Evolutionary conservation across 2,113 vertebrate species (phyloP), one percentile per base, ranked within the genome.

Genomic region (Tychaedon coryphoeus): DNA sequence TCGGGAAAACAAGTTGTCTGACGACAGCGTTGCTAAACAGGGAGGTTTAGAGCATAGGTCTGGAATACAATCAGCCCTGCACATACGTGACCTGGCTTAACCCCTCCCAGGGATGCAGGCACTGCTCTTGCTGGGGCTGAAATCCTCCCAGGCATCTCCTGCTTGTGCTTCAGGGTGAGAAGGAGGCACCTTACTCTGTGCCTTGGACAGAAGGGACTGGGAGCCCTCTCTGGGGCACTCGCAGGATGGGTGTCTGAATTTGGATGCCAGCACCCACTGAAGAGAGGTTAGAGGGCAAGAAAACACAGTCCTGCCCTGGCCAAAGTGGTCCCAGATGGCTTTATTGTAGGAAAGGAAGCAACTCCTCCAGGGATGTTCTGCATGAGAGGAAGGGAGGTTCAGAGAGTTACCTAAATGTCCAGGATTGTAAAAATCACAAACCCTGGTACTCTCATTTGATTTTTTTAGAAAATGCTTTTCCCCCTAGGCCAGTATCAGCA

Each of bases 1-100:
- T 96, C 19, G 50, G 78, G 93, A 97, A 98, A 97, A 97, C 96
- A 96, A 96, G 96, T 85, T 86, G 88, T 94, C 88, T 96, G 97
- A 98, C 75, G 93, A 96, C 94, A 97, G 91, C 28, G 66, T 94
- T 93, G 92, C 94, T 94, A 97, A 97, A 97, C 92, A 82, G 88
- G 84, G 96, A 94, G 64, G 93, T 94, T 97, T 96, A 96, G 95
- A 94, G 93, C 96, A 96, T 92, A 91, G 93, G 95, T 88, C 86
- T 93, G 95, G 96, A 97, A 97, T 96, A 97, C 96, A 96, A 96
- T 92, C 95, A 95, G 92, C 93, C 78, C 71, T 26, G 54, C 94
- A 91, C 86, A 93, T 87, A 93, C 18, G 0, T 93, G 96, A 96
- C 92, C 96, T 95, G 80, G 95, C 95, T 91, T 95, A 91, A 96